Conservation (phyloP, 2,797 vertebrate species). For the Malacoctenus gilli region DNA sequence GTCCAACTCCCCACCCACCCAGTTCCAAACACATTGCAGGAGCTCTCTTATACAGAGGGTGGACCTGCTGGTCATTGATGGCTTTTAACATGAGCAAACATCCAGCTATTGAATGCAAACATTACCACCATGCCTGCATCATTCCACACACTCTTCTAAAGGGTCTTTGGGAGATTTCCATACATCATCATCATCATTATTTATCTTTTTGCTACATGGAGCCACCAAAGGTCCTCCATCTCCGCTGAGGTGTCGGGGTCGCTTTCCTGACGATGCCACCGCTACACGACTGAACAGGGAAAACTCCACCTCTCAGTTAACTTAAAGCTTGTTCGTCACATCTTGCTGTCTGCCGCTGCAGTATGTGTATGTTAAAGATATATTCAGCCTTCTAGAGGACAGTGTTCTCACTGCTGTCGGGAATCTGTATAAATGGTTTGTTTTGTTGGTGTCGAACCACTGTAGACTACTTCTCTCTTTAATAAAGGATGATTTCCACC, state of each 20-base stretch:
- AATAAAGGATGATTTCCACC: slow-evolving; percentile 71
- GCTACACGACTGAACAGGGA: too few relatives aligned
- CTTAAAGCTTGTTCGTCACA: slow-evolving; percentile 59
- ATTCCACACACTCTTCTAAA: slow-evolving; percentile 51
- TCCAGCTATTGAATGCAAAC: slow-evolving; percentile 29
- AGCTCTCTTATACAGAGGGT: too few relatives aligned
- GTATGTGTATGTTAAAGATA: slow-evolving; percentile 47
- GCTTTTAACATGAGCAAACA: too few relatives aligned
- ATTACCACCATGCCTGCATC: slow-evolving; percentile 20
- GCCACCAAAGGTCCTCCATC: neutral
- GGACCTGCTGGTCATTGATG: too few relatives aligned
- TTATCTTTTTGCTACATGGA: slow-evolving; percentile 27
- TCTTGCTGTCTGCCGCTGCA: slow-evolving; percentile 50
- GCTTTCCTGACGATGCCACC: too few relatives aligned
- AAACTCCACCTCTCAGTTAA: slow-evolving; percentile 45
- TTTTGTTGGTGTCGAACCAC: slow-evolving; percentile 58
- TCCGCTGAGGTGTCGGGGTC: too few relatives aligned
- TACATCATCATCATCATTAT: slow-evolving; percentile 19
- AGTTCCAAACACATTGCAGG: too few relatives aligned
- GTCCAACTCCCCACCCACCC: too few relatives aligned
- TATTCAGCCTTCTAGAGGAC: slow-evolving; percentile 45
- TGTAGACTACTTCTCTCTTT: slow-evolving; percentile 52
- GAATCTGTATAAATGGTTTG: slow-evolving; percentile 61
- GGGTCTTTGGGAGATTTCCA: slow-evolving; percentile 19
- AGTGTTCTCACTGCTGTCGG: slow-evolving; percentile 45